Base-by-base conservation (phyloP, 37 sponge, comb jelly and placozoan genomes). In the Petrosia ficiformis region DNA sequence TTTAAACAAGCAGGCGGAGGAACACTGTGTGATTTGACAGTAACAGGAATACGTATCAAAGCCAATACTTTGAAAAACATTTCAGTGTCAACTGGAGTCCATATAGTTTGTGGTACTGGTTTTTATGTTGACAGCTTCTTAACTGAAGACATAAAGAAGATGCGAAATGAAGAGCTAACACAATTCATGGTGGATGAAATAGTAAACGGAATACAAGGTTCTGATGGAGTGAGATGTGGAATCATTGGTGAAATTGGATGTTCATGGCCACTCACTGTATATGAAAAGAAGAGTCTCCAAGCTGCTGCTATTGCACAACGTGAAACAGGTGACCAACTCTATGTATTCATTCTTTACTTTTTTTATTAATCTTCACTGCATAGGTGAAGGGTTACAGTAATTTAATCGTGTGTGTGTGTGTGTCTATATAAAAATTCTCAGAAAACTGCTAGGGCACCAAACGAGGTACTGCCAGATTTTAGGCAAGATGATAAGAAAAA, bases 181-280 rank as follows among this genome's bases (percentile, higher is more conserved):
- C 43, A 81, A 28, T 33, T 74, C 11, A 70, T 90, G 44, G 79
- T 85, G 43, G 38, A 38, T 4, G 89, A 89, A 59, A 41, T 79
- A 0, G 41, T 75, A 63, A 59, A 74, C 4, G 91, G 91, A n/a
- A 68, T 89, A 25, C 69, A 32, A 2, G 84, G 30, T 30, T 70
- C 59, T 24, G 14, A 8, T 48, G 14, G 14, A 19, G 72, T 84
- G 39, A 77, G 77, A 54, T 81, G 86, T 78, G 91, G 91, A 0
- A 40, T 90, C 66, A 90, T 90, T 54, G 91, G 91, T 64, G 91
- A 90, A 70, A 60, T 90, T 25, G 91, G 91, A 32, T 85, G 86
- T 36, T 90, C 91, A 29, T 74, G 42, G 31, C 91, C 91, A 0
- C 69, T 90, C 31, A 78, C 82, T 3, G 69, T 42, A 0, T 35